These are phyloP conservation scores for Ginglymostoma cirratum DNA, from an alignment of 2,113 vertebrate genomes.

Conservation along the genomic window DNA sequence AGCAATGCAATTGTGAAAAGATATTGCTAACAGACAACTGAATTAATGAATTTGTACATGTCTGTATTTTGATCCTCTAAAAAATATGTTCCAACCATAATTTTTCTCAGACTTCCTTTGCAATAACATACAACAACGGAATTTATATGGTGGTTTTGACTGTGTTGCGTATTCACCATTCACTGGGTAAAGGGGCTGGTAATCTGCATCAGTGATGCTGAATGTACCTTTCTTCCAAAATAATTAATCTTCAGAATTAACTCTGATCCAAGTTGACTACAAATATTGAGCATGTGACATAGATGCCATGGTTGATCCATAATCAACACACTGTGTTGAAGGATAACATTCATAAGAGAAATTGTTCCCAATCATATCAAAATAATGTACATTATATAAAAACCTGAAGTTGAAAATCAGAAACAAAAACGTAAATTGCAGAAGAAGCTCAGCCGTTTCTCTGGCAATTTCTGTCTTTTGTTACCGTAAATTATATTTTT, in stretches of 20 bases:
- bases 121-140: neutral
- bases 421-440: too few relatives aligned
- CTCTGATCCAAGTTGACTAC: neutral
- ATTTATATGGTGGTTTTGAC: neutral
- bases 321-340: neutral
- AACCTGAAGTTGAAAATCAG: too few relatives aligned
- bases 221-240: neutral
- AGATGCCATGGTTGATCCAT: neutral
- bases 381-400: neutral
- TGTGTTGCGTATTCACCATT: too few relatives aligned
- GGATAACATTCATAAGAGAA: neutral
- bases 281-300: neutral
- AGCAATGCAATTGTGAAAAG: slow-evolving; percentile 1
- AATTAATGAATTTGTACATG: slow-evolving; percentile 14
- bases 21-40: neutral
- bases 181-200: neutral
- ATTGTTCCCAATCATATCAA: neutral
- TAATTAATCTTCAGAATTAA: neutral
- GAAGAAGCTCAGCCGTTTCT: too few relatives aligned
- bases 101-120: neutral
- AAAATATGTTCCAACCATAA: neutral
- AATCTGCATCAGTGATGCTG: neutral
- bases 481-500: neutral
- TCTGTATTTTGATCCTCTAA: neutral
- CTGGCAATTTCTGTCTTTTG: too few relatives aligned